Evolutionary conservation across 2,888 invertebrate genomes (phyloP).

Genomic region (Aproaerema taeniolella): DNA sequence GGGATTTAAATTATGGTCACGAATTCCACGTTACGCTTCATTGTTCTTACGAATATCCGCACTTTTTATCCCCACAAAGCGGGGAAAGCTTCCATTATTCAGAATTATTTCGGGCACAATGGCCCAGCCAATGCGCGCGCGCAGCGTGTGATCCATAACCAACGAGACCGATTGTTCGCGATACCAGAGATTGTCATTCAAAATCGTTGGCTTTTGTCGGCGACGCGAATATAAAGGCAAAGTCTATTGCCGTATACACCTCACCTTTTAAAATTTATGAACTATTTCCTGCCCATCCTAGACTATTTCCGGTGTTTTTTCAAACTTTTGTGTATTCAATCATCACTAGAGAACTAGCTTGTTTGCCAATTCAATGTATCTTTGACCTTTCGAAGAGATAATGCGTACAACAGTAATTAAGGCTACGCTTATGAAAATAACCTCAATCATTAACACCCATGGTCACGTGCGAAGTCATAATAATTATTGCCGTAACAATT

Average conservation of each 20-base stretch:
- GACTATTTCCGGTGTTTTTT: slow-evolving; percentile 43
- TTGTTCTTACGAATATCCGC: slow-evolving; percentile 61
- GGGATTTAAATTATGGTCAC: too few species aligned
- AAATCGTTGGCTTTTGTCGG: slow-evolving; percentile 57
- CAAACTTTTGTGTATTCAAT: too few species aligned
- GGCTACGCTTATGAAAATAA: slow-evolving; percentile 4
- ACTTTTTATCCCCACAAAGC: slow-evolving; percentile 63
- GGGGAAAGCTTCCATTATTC: slow-evolving; percentile 65
- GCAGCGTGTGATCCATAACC: slow-evolving; percentile 65
- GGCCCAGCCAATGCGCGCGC: slow-evolving; percentile 57
- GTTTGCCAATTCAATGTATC: too few species aligned
- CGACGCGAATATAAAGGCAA: slow-evolving; percentile 54
- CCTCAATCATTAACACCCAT: slow-evolving; percentile 2
- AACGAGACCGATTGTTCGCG: slow-evolving; percentile 61
- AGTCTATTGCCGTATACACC: slow-evolving; percentile 36
- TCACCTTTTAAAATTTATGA: slow-evolving; percentile 48
- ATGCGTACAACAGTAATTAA: slow-evolving; percentile 6
- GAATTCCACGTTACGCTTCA: too few species aligned
- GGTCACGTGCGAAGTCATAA: background rate
- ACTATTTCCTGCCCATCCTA: slow-evolving; percentile 56
- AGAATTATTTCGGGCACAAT: slow-evolving; percentile 60
- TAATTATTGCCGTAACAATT: background rate
- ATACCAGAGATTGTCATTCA: slow-evolving; percentile 58
- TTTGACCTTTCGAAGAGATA: too few species aligned
- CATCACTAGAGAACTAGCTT: too few species aligned